Evolutionary conservation across 1,140 invertebrate genomes (phyloP).

Genomic region (Drosophila nasuta): DNA sequence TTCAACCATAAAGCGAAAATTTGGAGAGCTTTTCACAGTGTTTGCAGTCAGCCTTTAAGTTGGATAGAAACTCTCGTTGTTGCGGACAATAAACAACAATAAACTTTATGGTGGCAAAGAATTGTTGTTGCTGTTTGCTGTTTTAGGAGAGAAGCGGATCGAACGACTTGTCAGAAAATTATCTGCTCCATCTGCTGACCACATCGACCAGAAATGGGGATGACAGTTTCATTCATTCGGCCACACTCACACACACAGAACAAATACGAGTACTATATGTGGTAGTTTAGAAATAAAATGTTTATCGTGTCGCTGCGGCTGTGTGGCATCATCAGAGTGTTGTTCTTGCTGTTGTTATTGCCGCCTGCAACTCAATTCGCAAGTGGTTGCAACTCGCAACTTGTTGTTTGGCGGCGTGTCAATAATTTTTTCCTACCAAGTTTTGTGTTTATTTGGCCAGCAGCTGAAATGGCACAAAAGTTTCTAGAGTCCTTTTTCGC

Average conservation of each 20-base stretch:
- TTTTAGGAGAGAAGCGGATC: conserved; percentile 17
- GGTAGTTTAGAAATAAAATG: conserved; percentile 51
- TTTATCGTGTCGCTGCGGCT: conserved; percentile 53
- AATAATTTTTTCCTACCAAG: conserved; percentile 39
- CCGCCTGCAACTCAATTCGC: conserved; percentile 23
- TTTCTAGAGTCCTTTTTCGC: conserved; percentile 5
- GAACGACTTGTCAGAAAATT: conserved; percentile 47
- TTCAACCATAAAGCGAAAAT: conserved; percentile 31
- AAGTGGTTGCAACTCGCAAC: conserved; percentile 32
- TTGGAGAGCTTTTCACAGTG: not conserved
- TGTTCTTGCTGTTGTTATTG: not conserved
- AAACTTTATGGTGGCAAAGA: conserved; percentile 35
- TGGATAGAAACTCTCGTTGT: conserved; percentile 14
- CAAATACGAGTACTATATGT: conserved; percentile 10
- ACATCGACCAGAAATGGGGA: conserved; percentile 22
- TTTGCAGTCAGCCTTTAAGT: conserved; percentile 20
- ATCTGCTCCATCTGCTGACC: conserved; percentile 45
- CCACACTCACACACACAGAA: not conserved
- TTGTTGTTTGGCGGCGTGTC: conserved; percentile 46
- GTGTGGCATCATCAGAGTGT: conserved; percentile 4
- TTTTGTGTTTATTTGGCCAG: conserved; percentile 43
- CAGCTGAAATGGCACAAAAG: conserved; percentile 24
- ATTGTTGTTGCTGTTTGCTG: not conserved
- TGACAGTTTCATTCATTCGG: conserved; percentile 9
- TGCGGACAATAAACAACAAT: conserved; percentile 46